Evolutionary conservation across 2,113 vertebrate genomes (phyloP), one percentile per base, ranked within the genome.

Genomic region (Nycticebus coucang): DNA sequence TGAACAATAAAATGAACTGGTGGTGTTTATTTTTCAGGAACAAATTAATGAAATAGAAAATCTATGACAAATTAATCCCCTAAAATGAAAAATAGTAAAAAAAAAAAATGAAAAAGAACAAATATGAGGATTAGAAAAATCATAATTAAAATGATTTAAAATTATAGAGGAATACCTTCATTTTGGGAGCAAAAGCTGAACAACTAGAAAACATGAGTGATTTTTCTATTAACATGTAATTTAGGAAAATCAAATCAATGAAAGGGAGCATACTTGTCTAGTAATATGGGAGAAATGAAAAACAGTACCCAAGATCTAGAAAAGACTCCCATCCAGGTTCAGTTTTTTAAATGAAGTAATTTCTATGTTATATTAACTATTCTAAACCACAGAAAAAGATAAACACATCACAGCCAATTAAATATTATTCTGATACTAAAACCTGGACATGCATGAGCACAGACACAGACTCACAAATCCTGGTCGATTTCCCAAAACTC

Each of bases 201-300:
- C 75, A 41, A 55, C 33, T 50, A 13, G 41, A 92, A 71, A 78
- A n/a, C 19, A 19, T 66, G 18, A 17, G 2, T 64, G 35, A 53
- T 91, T 88, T 60, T 93, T 84, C 66, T 64, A 83, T 13, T 62
- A 88, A 66, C 2, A 57, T 15, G 33, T 35, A 26, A 80, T 71
- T 93, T 88, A 89, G 45, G 15, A 89, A 90, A 74, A 74, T 24
- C 2, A 5, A 94, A 90, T 91, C n/a, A 74, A 89, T 41, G 41
- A 72, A 95, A 89, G 10, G 19, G 57, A 60, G 17, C 12, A 37
- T 11, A 68, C 17, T 30, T 59, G 22, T 89, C 35, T 86, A 82
- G 41, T 62, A 79, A 85, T 2, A 14, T 53, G 13, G 33, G 7
- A 79, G 33, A 80, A 87, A 59, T 11, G 17, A 22, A 7, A 50